Base-by-base conservation (phyloP, 2,113 vertebrate species). In the Telmatochromis sp. region DNA sequence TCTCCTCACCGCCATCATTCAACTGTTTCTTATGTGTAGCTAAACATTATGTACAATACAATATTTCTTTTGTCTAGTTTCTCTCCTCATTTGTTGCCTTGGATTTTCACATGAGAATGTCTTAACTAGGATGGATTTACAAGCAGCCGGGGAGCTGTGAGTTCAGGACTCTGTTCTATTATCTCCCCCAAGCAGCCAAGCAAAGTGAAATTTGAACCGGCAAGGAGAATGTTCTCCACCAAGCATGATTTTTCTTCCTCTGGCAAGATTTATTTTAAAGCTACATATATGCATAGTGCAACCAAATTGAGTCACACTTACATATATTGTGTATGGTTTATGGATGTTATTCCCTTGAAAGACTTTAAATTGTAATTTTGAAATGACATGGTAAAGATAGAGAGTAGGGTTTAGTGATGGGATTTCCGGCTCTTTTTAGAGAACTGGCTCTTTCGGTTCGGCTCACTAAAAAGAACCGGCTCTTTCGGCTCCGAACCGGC, bases 201-300 rank as follows among this genome's bases (percentile, higher is more conserved):
- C 79, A 89, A 86, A 93, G 92, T 93, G 92, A 96, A 94, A 94
- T 87, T 33, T 45, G 91, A 94, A 50, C 87, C 88, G 23, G 83
- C 37, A 19, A 37, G 75, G 80, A 89, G 88, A 95, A 91, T 82
- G 80, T 45, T 82, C 31, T 84, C 86, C 45, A 33, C 87, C 57
- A 21, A 80, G 79, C 33, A 79, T 79, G 35, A 87, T 86, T 94
- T 93, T 83, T 86, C 28, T 50, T 89, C 31, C 80, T 85, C 60
- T 86, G 88, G 87, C 85, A 71, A 84, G 28, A 81, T 45, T 83
- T 87, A 28, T 87, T 86, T 85, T 73, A 71, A 80, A 90, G 90
- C 82, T 42, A 83, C 65, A 55, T 75, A 88, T 79, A 37, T 71
- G 84, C 71, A 37, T 63, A 13, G 23, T 50, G 14, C 53, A 75